Evolutionary conservation across 2,888 invertebrate species (phyloP).

Genomic region (Teleogryllus oceanicus): DNA sequence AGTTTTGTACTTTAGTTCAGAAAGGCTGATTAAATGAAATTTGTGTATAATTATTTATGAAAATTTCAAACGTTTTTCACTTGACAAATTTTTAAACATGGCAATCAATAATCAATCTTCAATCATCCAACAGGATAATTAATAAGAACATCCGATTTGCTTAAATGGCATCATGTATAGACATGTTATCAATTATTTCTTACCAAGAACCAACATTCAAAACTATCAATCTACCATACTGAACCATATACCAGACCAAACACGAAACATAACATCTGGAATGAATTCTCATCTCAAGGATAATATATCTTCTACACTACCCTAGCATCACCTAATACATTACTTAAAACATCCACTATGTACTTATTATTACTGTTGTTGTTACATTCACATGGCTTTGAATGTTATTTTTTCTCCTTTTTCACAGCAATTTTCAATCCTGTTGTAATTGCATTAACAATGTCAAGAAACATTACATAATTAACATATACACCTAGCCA

Average conservation of each 20-base stretch:
- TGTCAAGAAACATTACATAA: slow-evolving; percentile 18
- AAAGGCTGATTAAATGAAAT: slow-evolving; percentile 26
- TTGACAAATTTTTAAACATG: not conserved
- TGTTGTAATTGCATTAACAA: not conserved
- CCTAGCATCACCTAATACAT: not conserved
- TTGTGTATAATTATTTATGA: not conserved
- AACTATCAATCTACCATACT: slow-evolving; percentile 11
- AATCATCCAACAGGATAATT: slow-evolving; percentile 6
- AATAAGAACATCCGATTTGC: not conserved
- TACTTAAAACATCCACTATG: slow-evolving; percentile 1
- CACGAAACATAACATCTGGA: slow-evolving; percentile 26
- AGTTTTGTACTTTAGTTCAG: slow-evolving; percentile 32
- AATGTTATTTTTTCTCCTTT: slow-evolving; percentile 18
- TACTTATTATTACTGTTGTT: not conserved
- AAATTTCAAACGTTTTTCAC: no score
- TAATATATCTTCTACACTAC: not conserved
- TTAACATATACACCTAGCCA: not conserved
- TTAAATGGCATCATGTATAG: slow-evolving; percentile 11
- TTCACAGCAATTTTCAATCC: slow-evolving; percentile 10
- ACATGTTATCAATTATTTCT: not conserved
- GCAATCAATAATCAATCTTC: not conserved
- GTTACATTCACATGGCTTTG: not conserved
- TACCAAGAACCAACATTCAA: slow-evolving; percentile 7
- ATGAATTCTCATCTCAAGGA: slow-evolving; percentile 25
- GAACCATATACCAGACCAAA: slow-evolving; percentile 23